Evolutionary conservation across 2,888 invertebrate species (phyloP).

Genomic region (Hedychridium roseum): DNA sequence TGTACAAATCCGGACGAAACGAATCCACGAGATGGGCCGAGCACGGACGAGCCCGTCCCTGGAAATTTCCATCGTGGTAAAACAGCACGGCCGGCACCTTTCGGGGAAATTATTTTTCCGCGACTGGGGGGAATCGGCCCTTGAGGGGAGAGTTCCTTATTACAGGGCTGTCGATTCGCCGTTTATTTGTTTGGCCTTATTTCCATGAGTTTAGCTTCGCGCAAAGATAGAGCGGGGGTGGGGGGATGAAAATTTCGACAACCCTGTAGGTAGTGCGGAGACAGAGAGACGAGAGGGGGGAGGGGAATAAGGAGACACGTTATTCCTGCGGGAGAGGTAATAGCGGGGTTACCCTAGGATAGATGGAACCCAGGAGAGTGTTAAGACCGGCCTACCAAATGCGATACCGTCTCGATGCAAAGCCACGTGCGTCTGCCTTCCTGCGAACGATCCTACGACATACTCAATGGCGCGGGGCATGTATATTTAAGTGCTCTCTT

Average conservation of each 20-base stretch:
- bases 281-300: constrained; percentile 13
- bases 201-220: not conserved
- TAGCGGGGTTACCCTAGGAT: constrained; percentile 39
- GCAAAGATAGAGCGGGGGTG: not conserved
- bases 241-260: constrained; percentile 23
- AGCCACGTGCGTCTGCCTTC: constrained; percentile 13
- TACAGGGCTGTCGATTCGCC: constrained; percentile 3
- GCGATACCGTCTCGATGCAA: constrained; percentile 37
- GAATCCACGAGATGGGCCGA: too few species aligned
- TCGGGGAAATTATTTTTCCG: too few species aligned
- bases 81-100: too few species aligned
- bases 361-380: constrained; percentile 52
- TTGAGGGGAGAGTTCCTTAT: too few species aligned
- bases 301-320: constrained; percentile 32
- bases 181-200: too few species aligned
- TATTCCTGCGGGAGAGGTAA: constrained; percentile 35
- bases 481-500: not conserved
- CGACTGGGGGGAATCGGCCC: too few species aligned
- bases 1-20: too few species aligned
- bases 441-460: too few species aligned
- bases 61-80: too few species aligned
- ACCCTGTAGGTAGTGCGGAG: constrained; percentile 9
- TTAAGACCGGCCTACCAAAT: constrained; percentile 44
- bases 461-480: too few species aligned
- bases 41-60: too few species aligned